Evolutionary conservation across 2,113 vertebrate genomes (phyloP), one percentile per base, ranked within the genome.

Genomic region (Pipa parva): DNA sequence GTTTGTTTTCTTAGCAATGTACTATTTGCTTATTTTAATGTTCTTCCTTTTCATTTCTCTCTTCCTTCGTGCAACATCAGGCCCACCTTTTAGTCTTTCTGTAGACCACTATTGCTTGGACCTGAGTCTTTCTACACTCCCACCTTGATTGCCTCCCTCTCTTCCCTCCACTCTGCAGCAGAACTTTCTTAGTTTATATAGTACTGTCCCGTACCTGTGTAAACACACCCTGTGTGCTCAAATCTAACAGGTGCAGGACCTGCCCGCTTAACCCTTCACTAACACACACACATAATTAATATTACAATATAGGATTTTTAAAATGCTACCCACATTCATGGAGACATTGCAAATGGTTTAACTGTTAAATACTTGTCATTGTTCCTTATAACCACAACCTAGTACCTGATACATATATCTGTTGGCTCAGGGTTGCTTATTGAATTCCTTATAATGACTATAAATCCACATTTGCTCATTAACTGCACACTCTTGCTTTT

Each of bases 161-260:
- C n/a, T 37, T 37, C 31, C 24, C 13, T 60, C 31, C 13, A 22
- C 66, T 70, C 58, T 59, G 18, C 25, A 10, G 37, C 45, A 18
- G 36, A 70, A 54, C 60, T 58, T 27, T 70, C 66, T 50, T 59
- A 70, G 66, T 70, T 70, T 70, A 70, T 70, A 70, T 70, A 70
- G 57, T 24, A 28, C 57, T 70, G 58, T 61, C 66, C 58, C 66
- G 58, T 70, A 70, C 66, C 66, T 70, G 66, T 61, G 58, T 70
- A 70, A 69, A 70, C 66, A 70, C 66, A 70, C 48, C 66, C 66
- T 70, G 66, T 70, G 48, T 70, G 66, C 46, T 70, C 49, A 70
- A 48, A 70, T 70, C 58, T 70, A 61, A 70, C 66, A 70, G 66
- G 66, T 70, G 66, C 46, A 28, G 57, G 66, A 70, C 58, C 58